These are phyloP conservation scores for Parazoanthus atlanticus DNA, from an alignment of 92 coral and sea anemone species.

Conservation along the genomic window DNA sequence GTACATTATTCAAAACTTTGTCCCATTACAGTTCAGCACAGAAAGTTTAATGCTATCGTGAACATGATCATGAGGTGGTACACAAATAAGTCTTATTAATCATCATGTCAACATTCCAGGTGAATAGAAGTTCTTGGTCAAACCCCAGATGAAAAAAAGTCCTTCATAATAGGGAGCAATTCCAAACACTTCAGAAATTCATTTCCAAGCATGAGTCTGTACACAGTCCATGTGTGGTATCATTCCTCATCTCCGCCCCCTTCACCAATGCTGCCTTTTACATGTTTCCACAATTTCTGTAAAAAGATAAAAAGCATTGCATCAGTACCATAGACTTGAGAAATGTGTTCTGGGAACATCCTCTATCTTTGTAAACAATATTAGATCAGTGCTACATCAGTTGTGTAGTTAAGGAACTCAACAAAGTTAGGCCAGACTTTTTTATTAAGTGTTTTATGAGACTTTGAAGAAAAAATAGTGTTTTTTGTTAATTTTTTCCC, in stretches of 20 bases:
- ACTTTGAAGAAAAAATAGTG: too few relatives aligned
- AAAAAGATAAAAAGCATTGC: neutral
- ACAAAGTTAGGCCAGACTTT: too few relatives aligned
- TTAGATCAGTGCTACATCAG: neutral
- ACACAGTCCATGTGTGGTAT: constrained; percentile 19
- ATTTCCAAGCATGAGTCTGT: constrained; percentile 5
- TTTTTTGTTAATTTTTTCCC: too few relatives aligned
- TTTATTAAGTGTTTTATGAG: too few relatives aligned
- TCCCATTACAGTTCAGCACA: neutral
- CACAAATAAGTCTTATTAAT: neutral
- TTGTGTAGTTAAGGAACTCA: too few relatives aligned
- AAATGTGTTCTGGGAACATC: neutral
- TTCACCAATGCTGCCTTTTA: constrained; percentile 20
- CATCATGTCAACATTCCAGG: neutral
- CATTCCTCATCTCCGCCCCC: constrained; percentile 33
- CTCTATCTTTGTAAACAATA: too few relatives aligned
- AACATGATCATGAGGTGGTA: neutral
- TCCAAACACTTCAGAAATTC: constrained; percentile 9
- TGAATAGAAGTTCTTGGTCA: neutral
- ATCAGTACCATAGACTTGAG: neutral
- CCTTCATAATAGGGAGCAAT: neutral
- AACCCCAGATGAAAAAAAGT: neutral
- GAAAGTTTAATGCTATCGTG: neutral
- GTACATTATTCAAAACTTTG: neutral
- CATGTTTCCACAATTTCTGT: constrained; percentile 46